Evolutionary conservation across 1,140 invertebrate species (phyloP), one percentile per base, ranked within the genome.

Genomic region (Drosophila melanica): DNA sequence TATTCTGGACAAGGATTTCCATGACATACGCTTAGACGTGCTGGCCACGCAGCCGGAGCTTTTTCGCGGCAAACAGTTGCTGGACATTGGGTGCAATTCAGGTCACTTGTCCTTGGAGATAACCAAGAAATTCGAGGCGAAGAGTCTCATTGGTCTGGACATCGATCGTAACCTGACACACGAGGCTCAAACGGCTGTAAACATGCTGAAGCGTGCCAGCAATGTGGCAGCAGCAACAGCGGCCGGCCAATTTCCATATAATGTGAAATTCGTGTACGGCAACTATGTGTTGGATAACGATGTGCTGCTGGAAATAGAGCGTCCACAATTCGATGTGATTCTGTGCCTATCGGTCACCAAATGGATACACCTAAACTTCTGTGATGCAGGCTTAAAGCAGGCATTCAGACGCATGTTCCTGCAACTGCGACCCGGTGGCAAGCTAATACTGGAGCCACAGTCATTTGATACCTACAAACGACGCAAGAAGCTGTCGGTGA

Each of bases 21-120:
- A 95, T 67, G 98, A 99, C 92, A 93, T 95, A 33, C 94, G 99
- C 54, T 91, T 99, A 35, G 94, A 95, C 72, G 94, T 95, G 53
- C 96, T 99, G 77, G 93, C 93, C 18, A 93, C 94, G 71, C 95
- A 96, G 64, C 93, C 94, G 35, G 95, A 98, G 77, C 94, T 98
- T 79, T 99, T 99, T 92, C 93, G 95, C 55, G 94, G 95, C 12
- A 99, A 98, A 92, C 95, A 97, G 92, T 94, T 99, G 8, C 93
- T 99, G 27, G 99, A 99, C 91, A 97, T 99, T 90, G 99, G 99
- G 11, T 99, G 98, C 92, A 99, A 99, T 93, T 96, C 98, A 70
- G 99, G 99, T 5, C 96, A 98, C 87, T 94, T 99, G 10, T 98
- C 98, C 1, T 93, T 96, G 20, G 94, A 95, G 2, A 93, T 99